Base-by-base conservation (phyloP, 2,888 invertebrate species). In the Apoda limacodes region DNA sequence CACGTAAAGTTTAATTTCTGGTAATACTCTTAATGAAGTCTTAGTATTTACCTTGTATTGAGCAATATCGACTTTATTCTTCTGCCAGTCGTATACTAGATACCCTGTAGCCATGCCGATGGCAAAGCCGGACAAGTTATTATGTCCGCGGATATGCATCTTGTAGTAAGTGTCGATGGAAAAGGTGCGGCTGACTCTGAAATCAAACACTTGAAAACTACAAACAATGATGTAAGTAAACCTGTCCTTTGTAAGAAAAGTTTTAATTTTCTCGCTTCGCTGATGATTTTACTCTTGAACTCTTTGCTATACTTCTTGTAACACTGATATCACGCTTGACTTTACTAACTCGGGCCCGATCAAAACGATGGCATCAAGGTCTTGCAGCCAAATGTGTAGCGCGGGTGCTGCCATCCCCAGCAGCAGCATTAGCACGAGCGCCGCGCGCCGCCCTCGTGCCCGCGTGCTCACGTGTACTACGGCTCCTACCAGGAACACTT, bases 401-500 rank as follows among this genome's bases (percentile, higher is more conserved):
- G 35, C 35, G n/a, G 35, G 35, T 14, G 17, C 5, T 3, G 22
- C 2, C 2, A 13, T 22, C 3, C 35, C 31, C 7, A 28, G 3
- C 7, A 35, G 5, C 3, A 31, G 22, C 7, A 35, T 14, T 3
- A 35, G 6, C 3, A 11, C 12, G 4, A 35, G 4, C 1, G 13
- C 22, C 7, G 28, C 2, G 2, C 22, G 4, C 19, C 30, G 27
- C 4, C 25, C 24, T 3, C 28, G 15, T n/a, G 5, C 32, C n/a
- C 26, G 34, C 29, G 41, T 43, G 2, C 20, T 13, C 4, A 45
- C 27, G 32, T 47, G 52, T 7, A 55, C 20, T 3, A 46, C 11
- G 9, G 50, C 15, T 1, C 54, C 55, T 2, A 54, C 2, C 13
- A 32, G 33, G 29, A 42, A 55, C 4, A 62, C 42, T 35, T 65